Evolutionary conservation across 2,797 vertebrate species (phyloP).

Genomic region (Catostomus latipinnis): DNA sequence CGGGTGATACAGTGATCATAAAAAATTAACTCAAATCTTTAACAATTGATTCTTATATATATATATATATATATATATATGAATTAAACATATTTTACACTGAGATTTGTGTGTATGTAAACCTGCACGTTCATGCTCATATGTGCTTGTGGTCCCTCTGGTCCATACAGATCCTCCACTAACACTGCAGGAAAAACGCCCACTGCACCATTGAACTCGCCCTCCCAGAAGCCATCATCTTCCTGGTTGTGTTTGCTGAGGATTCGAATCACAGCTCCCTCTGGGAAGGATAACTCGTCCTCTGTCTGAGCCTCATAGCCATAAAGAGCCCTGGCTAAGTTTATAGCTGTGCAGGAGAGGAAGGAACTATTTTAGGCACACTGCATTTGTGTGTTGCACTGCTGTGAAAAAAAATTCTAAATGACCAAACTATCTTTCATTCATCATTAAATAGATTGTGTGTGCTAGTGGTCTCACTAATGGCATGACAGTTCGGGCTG

Average conservation of each 20-base stretch:
- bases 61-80: too few species aligned
- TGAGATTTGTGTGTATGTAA: not conserved
- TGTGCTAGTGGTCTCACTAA: constrained; percentile 75
- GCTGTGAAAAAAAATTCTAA: not conserved
- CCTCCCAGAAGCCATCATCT: constrained; percentile 98
- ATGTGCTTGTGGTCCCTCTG: constrained; percentile 78
- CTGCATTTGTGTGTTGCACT: constrained; percentile 54
- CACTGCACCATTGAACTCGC: constrained; percentile 86
- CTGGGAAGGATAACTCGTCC: constrained; percentile 93
- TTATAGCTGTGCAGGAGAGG: constrained; percentile 74
- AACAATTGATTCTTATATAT: too few species aligned
- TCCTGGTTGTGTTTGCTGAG: constrained; percentile 94
- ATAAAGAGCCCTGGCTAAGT: constrained; percentile 95
- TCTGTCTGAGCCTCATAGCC: constrained; percentile 93
- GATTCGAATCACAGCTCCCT: constrained; percentile 94
- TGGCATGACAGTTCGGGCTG: constrained; percentile 86
- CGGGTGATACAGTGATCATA: not conserved
- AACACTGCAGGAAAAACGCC: constrained; percentile 94
- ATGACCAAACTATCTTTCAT: not conserved
- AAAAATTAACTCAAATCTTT: not conserved
- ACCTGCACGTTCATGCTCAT: constrained; percentile 71
- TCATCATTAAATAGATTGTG: not conserved
- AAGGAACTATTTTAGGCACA: not conserved
- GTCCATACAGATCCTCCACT: constrained; percentile 87
- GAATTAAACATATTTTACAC: too few species aligned